Conservation (phyloP, 2,888 invertebrate genomes). For the Syrphus vitripennis region DNA sequence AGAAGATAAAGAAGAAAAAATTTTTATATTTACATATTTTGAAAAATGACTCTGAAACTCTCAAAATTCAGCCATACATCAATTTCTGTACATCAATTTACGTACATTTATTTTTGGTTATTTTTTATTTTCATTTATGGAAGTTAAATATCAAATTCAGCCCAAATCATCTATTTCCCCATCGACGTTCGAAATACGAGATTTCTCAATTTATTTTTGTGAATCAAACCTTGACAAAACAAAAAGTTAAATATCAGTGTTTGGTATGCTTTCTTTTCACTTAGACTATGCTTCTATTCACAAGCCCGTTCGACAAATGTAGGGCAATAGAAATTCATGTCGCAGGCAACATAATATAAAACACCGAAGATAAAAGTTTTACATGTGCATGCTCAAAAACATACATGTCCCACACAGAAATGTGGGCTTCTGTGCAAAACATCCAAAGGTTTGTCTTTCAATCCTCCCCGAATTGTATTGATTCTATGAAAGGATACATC, state of each 20-base stretch:
- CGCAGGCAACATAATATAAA: slow-evolving; percentile 3
- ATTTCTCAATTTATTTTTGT: too few species aligned
- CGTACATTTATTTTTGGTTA: too few species aligned
- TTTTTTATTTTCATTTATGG: too few species aligned
- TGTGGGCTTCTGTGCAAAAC: not conserved
- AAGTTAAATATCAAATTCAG: too few species aligned
- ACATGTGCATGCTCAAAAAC: slow-evolving; percentile 27
- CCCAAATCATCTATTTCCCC: too few species aligned
- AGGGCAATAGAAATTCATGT: slow-evolving; percentile 21
- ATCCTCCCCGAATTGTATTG: not conserved
- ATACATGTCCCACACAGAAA: slow-evolving; percentile 13
- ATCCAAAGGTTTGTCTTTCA: not conserved
- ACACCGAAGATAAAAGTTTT: slow-evolving; percentile 37
- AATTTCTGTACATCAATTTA: too few species aligned
- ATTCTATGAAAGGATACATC: slow-evolving; percentile 30
- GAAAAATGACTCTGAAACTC: too few species aligned
- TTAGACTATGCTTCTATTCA: not conserved
- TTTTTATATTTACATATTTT: too few species aligned
- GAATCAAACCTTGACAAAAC: too few species aligned
- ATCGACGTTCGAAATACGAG: too few species aligned
- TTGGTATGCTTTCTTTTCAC: not conserved
- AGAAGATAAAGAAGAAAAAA: too few species aligned
- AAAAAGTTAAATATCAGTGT: too few species aligned
- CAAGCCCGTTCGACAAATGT: slow-evolving; percentile 21
- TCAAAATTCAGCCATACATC: not conserved